A percentile compares a stretch with the other conserved stretches of the same genome.
phyloP scores from a whole-genome alignment of 2,888 invertebrate genomes.

The Rapana venosa region DNA sequence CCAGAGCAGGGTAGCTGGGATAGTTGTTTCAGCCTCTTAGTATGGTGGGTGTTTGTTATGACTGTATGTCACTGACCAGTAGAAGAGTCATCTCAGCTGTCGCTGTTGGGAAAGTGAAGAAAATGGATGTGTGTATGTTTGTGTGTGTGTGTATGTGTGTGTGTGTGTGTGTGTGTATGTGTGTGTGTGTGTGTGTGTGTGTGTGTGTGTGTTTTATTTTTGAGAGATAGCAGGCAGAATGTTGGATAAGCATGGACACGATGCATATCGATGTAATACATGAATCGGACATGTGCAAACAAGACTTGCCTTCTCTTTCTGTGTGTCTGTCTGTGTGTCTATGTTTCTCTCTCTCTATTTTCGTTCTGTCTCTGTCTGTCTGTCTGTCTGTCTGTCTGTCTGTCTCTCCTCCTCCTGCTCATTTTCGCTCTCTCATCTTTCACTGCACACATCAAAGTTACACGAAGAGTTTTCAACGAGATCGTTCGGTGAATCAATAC shows the following conservation, averaged over 20 bases:
- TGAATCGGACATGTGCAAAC: too few species aligned
- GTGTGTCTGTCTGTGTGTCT: background rate
- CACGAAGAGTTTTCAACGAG: too few species aligned
- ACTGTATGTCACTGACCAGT: too few species aligned
- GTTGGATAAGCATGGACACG: too few species aligned
- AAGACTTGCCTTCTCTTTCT: background rate
- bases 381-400: background rate
- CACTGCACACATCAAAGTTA: background rate
- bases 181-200: background rate
- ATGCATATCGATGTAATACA: too few species aligned
- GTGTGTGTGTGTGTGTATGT: background rate
- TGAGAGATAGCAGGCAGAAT: too few species aligned
- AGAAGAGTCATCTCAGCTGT: too few species aligned
- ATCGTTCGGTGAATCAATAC: too few species aligned
- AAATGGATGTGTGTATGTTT: background rate
- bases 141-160: background rate
- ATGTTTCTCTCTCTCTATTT: background rate
- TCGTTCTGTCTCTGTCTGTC: background rate
- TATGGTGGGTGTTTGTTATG: too few species aligned
- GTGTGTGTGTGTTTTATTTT: background rate
- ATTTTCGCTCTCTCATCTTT: background rate
- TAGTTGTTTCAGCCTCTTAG: too few species aligned
- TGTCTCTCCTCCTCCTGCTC: background rate
- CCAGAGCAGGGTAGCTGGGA: too few species aligned
- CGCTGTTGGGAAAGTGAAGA: too few species aligned